A percentile compares a stretch with the other conserved stretches of the same genome.
Evolutionary conservation across 2,888 invertebrate species (phyloP).

Genomic region (Rugalucina vietnamica): DNA sequence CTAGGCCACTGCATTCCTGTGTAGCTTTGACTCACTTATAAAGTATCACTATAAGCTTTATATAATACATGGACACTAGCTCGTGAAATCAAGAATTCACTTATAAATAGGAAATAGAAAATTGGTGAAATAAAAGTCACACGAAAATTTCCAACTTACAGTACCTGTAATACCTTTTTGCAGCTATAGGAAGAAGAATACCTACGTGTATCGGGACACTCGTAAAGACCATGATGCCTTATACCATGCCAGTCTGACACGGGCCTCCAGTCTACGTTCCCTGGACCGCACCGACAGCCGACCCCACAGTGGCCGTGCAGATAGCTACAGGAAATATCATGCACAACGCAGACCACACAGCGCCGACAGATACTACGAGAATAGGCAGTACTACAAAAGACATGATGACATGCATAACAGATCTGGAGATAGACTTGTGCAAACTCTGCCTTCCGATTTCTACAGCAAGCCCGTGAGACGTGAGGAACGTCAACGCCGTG

Average conservation of each 20-base stretch:
- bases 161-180: neutral
- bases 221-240: slow-evolving; percentile 31
- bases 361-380: neutral
- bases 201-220: slow-evolving; percentile 43
- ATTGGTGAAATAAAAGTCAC: too few relatives aligned
- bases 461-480: neutral
- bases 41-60: too few relatives aligned
- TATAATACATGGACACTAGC: too few relatives aligned
- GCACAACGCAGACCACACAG: neutral
- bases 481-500: neutral
- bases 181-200: slow-evolving; percentile 60
- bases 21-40: too few relatives aligned
- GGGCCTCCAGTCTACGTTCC: slow-evolving; percentile 44
- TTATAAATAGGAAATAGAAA: too few relatives aligned
- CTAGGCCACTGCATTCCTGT: too few relatives aligned
- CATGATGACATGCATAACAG: neutral
- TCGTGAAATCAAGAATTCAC: too few relatives aligned
- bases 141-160: too few relatives aligned
- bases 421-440: neutral
- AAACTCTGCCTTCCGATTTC: neutral
- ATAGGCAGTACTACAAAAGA: neutral
- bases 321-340: neutral
- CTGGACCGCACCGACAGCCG: slow-evolving; percentile 4
- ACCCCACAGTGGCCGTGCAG: slow-evolving; percentile 17
- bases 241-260: slow-evolving; percentile 44